Percentiles rank a stretch among this genome's conserved stretches.
Conservation (phyloP, 2,113 vertebrate genomes). For the Corvus hawaiiensis region DNA sequence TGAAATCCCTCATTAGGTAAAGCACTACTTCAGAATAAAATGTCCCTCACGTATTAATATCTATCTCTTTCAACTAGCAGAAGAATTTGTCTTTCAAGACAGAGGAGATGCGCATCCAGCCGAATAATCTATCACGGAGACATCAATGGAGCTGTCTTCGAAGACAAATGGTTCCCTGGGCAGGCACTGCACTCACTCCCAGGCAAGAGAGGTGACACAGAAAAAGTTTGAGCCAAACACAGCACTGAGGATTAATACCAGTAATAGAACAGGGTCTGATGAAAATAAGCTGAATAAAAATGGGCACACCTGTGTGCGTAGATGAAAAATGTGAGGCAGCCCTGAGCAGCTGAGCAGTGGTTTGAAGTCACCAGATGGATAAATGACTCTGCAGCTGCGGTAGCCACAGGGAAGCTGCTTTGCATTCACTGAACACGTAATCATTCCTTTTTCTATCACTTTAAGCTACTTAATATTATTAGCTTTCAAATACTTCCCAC, state of each 20-base stretch:
- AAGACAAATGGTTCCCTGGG: background rate
- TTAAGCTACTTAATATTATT: background rate
- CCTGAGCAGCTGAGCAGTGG: background rate
- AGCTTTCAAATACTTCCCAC: background rate
- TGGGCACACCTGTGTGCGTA: fast-evolving
- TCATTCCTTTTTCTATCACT: background rate
- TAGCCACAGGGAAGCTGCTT: fast-evolving
- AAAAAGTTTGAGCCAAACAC: background rate
- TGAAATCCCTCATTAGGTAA: background rate
- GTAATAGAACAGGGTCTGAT: background rate
- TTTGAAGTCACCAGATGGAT: background rate
- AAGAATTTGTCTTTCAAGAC: background rate
- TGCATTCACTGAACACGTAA: fast-evolving
- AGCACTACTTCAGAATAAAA: background rate
- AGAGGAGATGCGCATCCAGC: background rate
- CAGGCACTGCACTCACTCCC: background rate
- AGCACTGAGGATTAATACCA: background rate
- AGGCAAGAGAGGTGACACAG: background rate
- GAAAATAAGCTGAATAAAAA: background rate
- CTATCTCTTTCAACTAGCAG: background rate
- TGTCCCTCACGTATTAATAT: background rate
- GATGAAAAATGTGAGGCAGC: background rate
- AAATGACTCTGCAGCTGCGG: background rate
- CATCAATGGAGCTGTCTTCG: background rate
- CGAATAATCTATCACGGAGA: background rate